These are phyloP conservation scores for Machimus rusticus DNA, from an alignment of 2,888 invertebrate species.

Conservation along the genomic window DNA sequence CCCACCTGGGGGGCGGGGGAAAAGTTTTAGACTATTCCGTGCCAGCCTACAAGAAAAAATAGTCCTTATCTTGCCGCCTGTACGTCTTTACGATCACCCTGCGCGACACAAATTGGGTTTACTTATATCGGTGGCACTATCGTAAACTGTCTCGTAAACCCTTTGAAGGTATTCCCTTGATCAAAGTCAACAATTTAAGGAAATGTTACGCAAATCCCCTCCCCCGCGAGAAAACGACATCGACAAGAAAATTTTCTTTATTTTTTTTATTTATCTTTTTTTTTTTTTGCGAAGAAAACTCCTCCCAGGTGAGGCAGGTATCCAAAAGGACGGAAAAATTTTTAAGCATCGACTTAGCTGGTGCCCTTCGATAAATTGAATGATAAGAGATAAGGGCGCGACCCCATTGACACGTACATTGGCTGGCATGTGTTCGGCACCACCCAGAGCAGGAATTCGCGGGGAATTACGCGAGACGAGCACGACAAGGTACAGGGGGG, in stretches of 20 bases:
- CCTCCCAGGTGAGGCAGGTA: background rate
- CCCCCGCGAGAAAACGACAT: background rate
- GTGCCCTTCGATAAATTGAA: conserved; percentile 15
- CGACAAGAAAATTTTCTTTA: background rate
- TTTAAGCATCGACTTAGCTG: conserved; percentile 17
- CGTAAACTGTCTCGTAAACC: background rate
- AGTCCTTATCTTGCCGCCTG: background rate
- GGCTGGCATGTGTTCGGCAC: conserved; percentile 13
- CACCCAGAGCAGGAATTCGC: background rate
- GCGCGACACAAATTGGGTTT: background rate
- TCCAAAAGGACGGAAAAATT: background rate
- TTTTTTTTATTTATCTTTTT: no score
- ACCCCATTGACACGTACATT: conserved; percentile 13
- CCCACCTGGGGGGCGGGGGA: background rate
- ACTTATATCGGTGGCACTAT: background rate
- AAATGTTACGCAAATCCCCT: background rate
- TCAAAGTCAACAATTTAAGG: conserved; percentile 14
- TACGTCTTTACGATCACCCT: background rate
- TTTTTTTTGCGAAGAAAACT: background rate
- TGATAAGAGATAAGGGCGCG: conserved; percentile 27
- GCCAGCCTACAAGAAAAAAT: background rate
- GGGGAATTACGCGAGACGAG: background rate
- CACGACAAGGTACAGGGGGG: background rate
- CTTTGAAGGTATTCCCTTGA: conserved; percentile 8
- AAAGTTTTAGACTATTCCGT: background rate